Conservation (phyloP, 2,113 vertebrate genomes). For the Emydura subglobosa region DNA sequence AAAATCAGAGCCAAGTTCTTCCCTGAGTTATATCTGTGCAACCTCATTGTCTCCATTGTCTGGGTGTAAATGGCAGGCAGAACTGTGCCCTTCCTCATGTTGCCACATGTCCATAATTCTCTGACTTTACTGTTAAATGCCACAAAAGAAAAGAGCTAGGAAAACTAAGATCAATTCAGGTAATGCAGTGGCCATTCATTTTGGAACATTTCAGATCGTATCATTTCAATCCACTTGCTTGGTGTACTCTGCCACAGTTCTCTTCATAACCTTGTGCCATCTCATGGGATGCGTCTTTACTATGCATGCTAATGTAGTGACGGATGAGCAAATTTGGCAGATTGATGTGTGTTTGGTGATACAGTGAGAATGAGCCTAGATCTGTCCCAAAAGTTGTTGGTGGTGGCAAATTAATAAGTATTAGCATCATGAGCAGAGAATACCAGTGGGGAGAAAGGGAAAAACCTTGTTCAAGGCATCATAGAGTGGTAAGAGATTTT, state of each 20-base stretch:
- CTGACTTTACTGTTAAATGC: background rate
- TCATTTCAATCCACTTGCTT: fast-evolving
- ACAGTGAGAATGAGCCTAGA: fast-evolving
- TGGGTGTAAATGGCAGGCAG: background rate
- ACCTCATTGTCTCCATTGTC: background rate
- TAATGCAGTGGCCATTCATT: background rate
- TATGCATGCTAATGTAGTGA: fast-evolving
- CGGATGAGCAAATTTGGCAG: background rate
- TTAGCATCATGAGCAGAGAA: fast-evolving
- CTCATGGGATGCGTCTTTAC: background rate
- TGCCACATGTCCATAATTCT: background rate
- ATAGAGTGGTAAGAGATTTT: fast-evolving
- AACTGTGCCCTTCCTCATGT: background rate
- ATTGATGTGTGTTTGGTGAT: background rate
- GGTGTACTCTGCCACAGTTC: background rate
- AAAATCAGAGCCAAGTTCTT: background rate
- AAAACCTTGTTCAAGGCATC: background rate
- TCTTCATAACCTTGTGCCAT: fast-evolving
- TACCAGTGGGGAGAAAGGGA: fast-evolving
- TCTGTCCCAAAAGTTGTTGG: background rate
- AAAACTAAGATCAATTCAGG: background rate
- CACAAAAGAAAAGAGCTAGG: background rate
- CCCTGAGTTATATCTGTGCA: background rate
- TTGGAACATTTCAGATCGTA: fast-evolving
- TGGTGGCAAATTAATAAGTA: background rate